A percentile compares a stretch with the other conserved stretches of the same genome.
These are phyloP conservation scores for Lipophrys pholis DNA, from an alignment of 2,113 vertebrate species.

Conservation along the genomic window DNA sequence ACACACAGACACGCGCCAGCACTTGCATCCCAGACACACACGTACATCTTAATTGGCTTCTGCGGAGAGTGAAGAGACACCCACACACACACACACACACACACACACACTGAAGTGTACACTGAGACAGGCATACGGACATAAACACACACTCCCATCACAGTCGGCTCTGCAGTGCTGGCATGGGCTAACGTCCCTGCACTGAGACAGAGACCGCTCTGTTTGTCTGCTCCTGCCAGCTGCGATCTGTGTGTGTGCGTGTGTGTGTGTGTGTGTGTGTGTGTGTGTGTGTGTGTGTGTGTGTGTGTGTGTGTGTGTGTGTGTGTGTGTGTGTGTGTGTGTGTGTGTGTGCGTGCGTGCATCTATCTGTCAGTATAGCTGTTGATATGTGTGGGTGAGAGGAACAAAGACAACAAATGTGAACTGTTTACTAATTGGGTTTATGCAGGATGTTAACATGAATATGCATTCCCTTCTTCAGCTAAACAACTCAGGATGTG, in stretches of 20 bases:
- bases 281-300: conserved; percentile 5
- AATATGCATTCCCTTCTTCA: not conserved
- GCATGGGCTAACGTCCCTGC: conserved; percentile 48
- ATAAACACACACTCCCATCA: conserved; percentile 57
- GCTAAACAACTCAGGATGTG: not conserved
- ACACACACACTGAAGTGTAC: conserved; percentile 14
- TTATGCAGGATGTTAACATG: conserved; percentile 2
- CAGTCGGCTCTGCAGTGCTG: conserved; percentile 59
- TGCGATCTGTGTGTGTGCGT: conserved; percentile 51
- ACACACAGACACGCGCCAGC: not conserved
- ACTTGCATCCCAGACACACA: conserved; percentile 27
- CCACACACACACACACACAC: conserved; percentile 26
- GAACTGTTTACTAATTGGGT: conserved; percentile 39
- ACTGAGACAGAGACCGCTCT: conserved; percentile 70
- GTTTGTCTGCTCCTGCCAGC: conserved; percentile 73
- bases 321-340: conserved; percentile 32
- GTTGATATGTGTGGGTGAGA: conserved; percentile 33
- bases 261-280: conserved; percentile 20
- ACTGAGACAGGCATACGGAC: conserved; percentile 33
- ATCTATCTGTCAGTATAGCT: conserved; percentile 31
- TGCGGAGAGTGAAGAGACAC: conserved; percentile 51
- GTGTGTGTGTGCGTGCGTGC: conserved; percentile 1
- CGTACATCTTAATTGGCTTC: conserved; percentile 65
- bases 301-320: conserved; percentile 9
- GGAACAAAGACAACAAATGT: conserved; percentile 30